Conservation (phyloP, 2,888 invertebrate species). For the Trichogramma dendrolimi region DNA sequence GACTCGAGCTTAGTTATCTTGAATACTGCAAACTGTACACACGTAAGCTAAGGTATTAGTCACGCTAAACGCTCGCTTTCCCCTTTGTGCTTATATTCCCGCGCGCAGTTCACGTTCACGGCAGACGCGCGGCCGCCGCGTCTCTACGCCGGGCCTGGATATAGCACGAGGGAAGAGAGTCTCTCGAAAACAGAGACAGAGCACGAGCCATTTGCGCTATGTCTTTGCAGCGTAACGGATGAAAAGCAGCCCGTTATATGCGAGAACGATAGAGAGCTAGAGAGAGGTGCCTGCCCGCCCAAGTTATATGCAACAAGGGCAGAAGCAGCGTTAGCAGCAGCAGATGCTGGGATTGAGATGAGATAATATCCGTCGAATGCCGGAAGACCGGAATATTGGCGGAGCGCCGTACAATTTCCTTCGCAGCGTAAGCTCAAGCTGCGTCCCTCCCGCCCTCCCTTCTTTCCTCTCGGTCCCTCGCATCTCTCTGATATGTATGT, state of each 20-base stretch:
- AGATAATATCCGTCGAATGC: conserved; percentile 42
- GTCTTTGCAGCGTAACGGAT: not conserved
- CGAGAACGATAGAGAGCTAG: not conserved
- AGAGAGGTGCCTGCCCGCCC: not conserved
- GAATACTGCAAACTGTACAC: no score
- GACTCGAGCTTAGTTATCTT: no score
- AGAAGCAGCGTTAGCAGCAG: not conserved
- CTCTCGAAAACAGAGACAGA: not conserved
- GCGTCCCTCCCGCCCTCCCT: no score
- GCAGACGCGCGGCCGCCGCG: no score
- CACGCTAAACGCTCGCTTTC: no score
- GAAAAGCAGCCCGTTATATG: not conserved
- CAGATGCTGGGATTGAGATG: conserved; percentile 31
- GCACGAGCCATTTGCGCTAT: not conserved
- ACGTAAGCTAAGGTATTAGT: no score
- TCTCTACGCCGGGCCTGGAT: no score
- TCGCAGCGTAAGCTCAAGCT: not conserved
- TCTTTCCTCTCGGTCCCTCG: no score
- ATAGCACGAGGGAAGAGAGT: no score
- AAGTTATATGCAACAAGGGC: not conserved
- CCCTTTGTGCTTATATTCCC: no score
- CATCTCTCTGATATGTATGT: no score
- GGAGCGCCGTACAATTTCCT: conserved; percentile 40
- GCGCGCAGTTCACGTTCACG: no score
- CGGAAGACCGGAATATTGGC: conserved; percentile 40